These are phyloP conservation scores for Nesogale talazaci DNA, from an alignment of 2,113 vertebrate species.

Conservation along the genomic window DNA sequence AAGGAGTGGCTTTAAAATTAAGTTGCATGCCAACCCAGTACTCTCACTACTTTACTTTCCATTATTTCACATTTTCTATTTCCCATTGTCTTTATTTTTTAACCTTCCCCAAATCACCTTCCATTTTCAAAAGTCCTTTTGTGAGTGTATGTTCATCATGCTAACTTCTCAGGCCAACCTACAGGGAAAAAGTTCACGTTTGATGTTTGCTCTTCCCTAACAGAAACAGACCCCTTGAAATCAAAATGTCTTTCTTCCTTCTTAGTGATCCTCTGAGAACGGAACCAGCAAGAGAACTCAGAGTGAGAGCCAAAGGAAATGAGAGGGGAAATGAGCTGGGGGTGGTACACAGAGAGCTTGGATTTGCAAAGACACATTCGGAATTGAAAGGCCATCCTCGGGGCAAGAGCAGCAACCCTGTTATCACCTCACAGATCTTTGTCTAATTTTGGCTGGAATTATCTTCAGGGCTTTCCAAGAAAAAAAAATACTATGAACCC, in stretches of 20 bases:
- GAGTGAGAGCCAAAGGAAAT: not conserved
- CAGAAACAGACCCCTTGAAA: constrained; percentile 19
- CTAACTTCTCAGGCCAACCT: constrained; percentile 32
- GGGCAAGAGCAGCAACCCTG: not conserved
- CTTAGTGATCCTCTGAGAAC: not conserved
- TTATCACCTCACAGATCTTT: not conserved
- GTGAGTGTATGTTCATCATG: not conserved
- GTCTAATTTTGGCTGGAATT: not conserved
- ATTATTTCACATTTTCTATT: not conserved
- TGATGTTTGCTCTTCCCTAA: constrained; percentile 12
- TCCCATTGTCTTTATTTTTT: not conserved
- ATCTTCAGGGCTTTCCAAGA: not conserved
- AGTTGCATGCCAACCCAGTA: not conserved
- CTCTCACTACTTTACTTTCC: constrained; percentile 3
- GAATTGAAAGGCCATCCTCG: not conserved
- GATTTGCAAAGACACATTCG: constrained; percentile 7
- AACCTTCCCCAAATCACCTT: not conserved
- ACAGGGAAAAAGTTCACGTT: constrained; percentile 39
- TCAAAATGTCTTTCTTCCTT: constrained; percentile 16
- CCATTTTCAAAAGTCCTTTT: not conserved
- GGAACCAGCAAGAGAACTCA: not conserved
- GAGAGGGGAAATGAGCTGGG: not conserved
- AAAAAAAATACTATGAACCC: not conserved
- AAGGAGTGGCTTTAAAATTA: no score
- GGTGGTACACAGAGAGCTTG: not conserved